Base-by-base conservation (phyloP, 2,888 invertebrate genomes). In the Epirrhoe tristata region DNA sequence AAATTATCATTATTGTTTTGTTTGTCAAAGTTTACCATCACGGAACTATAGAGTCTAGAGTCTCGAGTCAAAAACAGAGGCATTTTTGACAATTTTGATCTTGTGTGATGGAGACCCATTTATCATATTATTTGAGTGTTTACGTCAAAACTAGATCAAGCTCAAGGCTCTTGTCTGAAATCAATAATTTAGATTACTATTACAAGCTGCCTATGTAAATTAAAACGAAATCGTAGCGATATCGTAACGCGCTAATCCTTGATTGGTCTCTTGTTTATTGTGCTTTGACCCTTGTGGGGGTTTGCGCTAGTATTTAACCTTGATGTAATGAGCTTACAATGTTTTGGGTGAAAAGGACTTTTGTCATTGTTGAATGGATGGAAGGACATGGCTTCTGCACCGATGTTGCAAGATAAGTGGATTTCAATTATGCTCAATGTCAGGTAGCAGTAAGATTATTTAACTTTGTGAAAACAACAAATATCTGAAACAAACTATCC, bases 271-370 rank as follows among this genome's bases (percentile, higher is more conserved):
- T 80, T 78, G 77, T 66, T 74, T 78, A 77, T 8, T 7, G 72
- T 71, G 73, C 73, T 51, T 58, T 58, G 54, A 62, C 64, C 68
- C 68, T 58, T n/a, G 43, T 34, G 31, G 31, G 16, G 50, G n/a
- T 76, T 78, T 77, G 71, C 71, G 71, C 12, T 76, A 67, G 74
- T 77, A 73, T 77, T 75, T 74, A 71, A 73, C 74, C 67, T 70
- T 74, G 74, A 58, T 58, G 69, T 63, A 68, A 72, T 72, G 73
- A 72, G 58, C 39, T 63, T 58, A 63, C 48, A 51, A 57, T 57
- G 53, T 63, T 59, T n/a, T 14, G 7, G 36, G 34, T 55, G 34
- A 51, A 62, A 57, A 48, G 65, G 32, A n/a, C 7, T 55, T 39
- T 50, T 57, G 32, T 64, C 46, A 32, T 51, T 58, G 39, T 32